These are phyloP conservation scores for cat (Felis catus) DNA, from an alignment of 2,113 vertebrate species.

Conservation along the genomic window DNA sequence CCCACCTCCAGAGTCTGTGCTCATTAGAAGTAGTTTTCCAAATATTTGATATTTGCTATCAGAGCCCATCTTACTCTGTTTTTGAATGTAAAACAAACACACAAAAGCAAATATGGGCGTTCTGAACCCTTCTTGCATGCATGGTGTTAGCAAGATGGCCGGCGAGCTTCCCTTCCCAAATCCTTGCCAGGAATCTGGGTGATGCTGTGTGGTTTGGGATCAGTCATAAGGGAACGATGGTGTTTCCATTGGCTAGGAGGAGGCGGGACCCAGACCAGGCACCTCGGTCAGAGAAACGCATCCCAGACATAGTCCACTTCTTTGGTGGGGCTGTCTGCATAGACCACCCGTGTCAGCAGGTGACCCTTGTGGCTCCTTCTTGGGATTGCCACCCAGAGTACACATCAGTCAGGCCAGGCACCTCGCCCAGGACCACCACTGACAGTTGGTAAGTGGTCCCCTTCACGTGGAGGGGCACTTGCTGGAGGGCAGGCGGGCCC, in stretches of 20 bases:
- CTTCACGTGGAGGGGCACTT: not conserved
- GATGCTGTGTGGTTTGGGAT: not conserved
- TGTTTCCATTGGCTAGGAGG: not conserved
- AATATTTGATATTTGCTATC: not conserved
- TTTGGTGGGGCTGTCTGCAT: not conserved
- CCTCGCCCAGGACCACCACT: too few species aligned
- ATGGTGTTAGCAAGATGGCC: not conserved
- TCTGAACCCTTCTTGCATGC: not conserved
- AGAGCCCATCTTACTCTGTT: not conserved
- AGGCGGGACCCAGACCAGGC: not conserved
- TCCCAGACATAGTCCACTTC: too few species aligned
- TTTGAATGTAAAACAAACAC: not conserved
- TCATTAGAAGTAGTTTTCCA: not conserved
- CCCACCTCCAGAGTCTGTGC: not conserved
- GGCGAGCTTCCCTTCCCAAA: not conserved
- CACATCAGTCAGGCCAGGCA: not conserved
- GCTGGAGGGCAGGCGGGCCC: too few species aligned
- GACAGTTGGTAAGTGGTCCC: not conserved
- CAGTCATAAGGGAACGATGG: not conserved
- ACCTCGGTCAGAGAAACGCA: not conserved
- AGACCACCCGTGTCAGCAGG: fast-evolving
- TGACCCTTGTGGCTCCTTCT: not conserved
- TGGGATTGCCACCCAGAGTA: not conserved
- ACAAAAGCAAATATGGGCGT: not conserved
- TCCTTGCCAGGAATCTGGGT: not conserved